These are phyloP conservation scores for Rafetus swinhoei DNA, from an alignment of 2,113 vertebrate species.

Conservation along the genomic window DNA sequence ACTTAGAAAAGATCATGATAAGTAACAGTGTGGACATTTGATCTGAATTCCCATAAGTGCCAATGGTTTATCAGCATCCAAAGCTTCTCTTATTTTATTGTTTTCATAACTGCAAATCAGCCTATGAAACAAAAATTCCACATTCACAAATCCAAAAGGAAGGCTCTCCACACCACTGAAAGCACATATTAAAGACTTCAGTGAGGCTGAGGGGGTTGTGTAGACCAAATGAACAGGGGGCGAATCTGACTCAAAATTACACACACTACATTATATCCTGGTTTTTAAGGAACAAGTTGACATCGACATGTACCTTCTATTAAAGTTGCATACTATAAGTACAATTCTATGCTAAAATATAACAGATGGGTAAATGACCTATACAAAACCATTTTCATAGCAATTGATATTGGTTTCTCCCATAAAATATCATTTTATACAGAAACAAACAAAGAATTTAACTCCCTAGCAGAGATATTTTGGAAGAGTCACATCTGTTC, in stretches of 20 bases:
- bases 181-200: too few species aligned
- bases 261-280: neutral
- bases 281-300: neutral
- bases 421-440: neutral
- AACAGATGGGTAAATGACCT: too few species aligned
- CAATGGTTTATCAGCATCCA: neutral
- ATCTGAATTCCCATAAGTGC: conserved; percentile 31
- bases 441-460: neutral
- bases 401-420: neutral
- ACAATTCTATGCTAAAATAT: neutral
- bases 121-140: neutral
- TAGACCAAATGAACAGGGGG: neutral
- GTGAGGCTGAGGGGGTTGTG: neutral
- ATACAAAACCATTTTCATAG: neutral
- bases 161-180: too few species aligned
- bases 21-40: conserved; percentile 26
- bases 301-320: neutral
- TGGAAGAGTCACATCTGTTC: neutral
- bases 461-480: too few species aligned
- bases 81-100: neutral
- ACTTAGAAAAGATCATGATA: conserved; percentile 47
- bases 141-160: neutral
- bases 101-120: conserved; percentile 12
- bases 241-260: neutral
- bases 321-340: neutral